Evolutionary conservation across 2,888 invertebrate species (phyloP).

Genomic region (Crematogaster levior): DNA sequence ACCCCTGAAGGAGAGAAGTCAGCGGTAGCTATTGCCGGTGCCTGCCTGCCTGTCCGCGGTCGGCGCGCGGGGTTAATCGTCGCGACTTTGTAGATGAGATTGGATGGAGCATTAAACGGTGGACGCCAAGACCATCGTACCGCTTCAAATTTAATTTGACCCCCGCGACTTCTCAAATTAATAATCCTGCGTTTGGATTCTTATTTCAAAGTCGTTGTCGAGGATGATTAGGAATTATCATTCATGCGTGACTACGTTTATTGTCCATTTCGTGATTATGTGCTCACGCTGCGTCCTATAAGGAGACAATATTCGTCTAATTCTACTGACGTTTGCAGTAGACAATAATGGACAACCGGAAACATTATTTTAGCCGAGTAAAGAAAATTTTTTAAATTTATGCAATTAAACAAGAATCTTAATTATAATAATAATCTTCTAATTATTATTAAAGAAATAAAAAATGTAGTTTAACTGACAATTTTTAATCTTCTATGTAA

Average conservation of each 20-base stretch:
- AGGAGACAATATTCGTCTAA: conserved; percentile 20
- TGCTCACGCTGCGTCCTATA: background rate
- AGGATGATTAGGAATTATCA: conserved; percentile 50
- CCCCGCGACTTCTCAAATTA: conserved; percentile 59
- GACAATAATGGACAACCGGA: background rate
- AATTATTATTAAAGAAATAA: background rate
- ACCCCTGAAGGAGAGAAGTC: conserved; percentile 72
- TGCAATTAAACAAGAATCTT: conserved; percentile 2
- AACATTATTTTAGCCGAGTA: background rate
- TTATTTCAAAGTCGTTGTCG: conserved; percentile 33
- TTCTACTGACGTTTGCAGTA: background rate
- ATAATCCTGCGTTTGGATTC: conserved; percentile 55
- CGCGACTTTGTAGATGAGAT: conserved; percentile 71
- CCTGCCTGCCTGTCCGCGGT: conserved; percentile 55
- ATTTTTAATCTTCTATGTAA: background rate
- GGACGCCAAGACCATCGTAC: conserved; percentile 68
- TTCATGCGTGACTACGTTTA: conserved; percentile 47
- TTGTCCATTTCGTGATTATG: conserved; percentile 30
- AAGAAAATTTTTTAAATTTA: background rate
- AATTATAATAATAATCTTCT: too few relatives aligned
- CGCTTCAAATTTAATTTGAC: conserved; percentile 74
- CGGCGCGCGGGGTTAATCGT: conserved; percentile 71
- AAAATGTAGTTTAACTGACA: background rate
- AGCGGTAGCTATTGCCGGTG: conserved; percentile 70
- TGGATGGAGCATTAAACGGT: conserved; percentile 74